Evolutionary conservation across 2,797 vertebrate species (phyloP).

Genomic region (Helostoma temminkii): DNA sequence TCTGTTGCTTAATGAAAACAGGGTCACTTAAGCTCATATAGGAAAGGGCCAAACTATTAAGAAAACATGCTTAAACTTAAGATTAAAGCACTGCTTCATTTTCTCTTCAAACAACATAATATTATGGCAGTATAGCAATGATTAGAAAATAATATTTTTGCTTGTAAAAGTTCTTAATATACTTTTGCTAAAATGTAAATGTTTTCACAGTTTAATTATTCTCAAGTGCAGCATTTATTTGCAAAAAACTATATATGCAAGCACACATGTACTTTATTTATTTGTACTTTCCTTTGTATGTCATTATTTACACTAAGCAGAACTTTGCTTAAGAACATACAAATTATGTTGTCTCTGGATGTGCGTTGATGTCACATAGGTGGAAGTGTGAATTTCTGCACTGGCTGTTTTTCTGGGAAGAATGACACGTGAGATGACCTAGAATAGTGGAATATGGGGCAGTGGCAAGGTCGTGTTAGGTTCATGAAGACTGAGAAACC

Average conservation of each 20-base stretch:
- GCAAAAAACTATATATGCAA: neutral
- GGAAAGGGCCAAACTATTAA: neutral
- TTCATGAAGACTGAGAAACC: conserved; percentile 1
- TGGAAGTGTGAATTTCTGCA: conserved; percentile 8
- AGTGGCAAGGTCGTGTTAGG: conserved; percentile 30
- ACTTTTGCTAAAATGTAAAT: neutral
- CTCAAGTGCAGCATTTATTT: conserved; percentile 3
- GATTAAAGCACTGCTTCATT: neutral
- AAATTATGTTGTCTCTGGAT: conserved; percentile 6
- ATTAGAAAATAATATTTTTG: neutral
- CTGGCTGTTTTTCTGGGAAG: conserved; percentile 17
- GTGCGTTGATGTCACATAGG: neutral
- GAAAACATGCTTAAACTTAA: neutral
- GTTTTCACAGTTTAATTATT: too few species aligned
- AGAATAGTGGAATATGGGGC: conserved; percentile 33
- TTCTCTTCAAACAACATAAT: too few species aligned
- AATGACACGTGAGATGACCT: conserved; percentile 53
- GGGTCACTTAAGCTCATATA: neutral
- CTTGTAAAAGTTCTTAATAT: neutral
- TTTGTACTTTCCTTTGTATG: neutral
- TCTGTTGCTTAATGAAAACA: conserved; percentile 14
- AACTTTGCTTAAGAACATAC: neutral
- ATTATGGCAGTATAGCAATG: neutral
- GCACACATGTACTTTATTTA: neutral
- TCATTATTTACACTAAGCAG: neutral